Percentiles rank a stretch among this genome's conserved stretches.
phyloP scores from a whole-genome alignment of 92 coral and sea anemone species.

The Metridium senile region DNA sequence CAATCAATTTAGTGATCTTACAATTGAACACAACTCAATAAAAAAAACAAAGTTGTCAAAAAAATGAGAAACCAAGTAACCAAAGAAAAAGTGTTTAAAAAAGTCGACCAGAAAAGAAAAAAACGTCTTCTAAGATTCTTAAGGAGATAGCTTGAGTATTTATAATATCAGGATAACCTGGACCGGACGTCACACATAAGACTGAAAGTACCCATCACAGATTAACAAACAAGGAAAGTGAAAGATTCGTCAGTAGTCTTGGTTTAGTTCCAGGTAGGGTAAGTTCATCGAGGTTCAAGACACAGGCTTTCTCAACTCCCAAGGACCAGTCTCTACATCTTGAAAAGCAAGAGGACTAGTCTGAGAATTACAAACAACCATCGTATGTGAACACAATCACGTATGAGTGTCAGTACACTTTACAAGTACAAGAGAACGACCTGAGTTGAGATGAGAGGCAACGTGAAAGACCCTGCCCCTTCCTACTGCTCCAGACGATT shows the following conservation, averaged over 20 bases:
- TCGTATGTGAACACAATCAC: constrained; percentile 22
- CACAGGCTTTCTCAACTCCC: constrained; percentile 69
- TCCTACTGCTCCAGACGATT: background rate
- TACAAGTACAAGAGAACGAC: background rate
- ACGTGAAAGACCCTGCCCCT: constrained; percentile 3
- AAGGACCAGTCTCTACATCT: constrained; percentile 52
- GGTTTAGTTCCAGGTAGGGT: constrained; percentile 12
- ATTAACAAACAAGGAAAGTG: background rate
- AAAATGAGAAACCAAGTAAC: background rate
- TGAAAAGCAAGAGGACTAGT: constrained; percentile 20
- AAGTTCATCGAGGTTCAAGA: constrained; percentile 29
- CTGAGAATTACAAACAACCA: constrained; percentile 28
- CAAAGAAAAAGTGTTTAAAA: background rate
- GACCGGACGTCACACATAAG: background rate
- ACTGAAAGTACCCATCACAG: background rate
- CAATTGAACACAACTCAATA: background rate
- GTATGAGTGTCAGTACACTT: constrained; percentile 14
- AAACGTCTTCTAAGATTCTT: too few relatives aligned
- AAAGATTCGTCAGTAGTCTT: background rate
- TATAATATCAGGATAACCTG: background rate
- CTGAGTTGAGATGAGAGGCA: too few relatives aligned
- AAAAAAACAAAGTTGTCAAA: background rate
- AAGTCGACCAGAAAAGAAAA: background rate
- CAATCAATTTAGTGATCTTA: background rate
- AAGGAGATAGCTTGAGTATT: background rate